phyloP scores from a whole-genome alignment of 2,113 vertebrate species.

The Ochotona curzoniae region DNA sequence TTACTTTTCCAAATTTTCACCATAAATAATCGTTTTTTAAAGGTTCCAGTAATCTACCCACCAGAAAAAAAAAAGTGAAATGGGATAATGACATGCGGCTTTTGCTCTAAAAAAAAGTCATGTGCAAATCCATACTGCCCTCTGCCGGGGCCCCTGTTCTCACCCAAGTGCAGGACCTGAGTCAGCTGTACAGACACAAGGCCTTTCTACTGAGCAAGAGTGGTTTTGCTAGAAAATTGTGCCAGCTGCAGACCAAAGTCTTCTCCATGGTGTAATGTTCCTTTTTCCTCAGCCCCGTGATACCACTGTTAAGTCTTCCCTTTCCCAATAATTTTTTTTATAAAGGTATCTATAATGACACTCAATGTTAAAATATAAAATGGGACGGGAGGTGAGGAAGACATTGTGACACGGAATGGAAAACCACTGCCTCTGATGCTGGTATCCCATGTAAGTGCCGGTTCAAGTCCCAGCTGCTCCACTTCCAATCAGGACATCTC shows the following conservation, averaged over 20 bases:
- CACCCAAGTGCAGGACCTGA: fast-evolving
- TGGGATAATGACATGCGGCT: neutral
- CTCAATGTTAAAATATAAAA: too few species aligned
- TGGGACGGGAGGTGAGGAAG: too few species aligned
- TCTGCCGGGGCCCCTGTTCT: neutral
- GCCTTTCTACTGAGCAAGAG: fast-evolving
- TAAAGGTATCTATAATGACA: fast-evolving
- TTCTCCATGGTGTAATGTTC: neutral
- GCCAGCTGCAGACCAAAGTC: neutral
- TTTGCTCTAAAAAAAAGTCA: neutral
- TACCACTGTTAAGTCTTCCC: neutral
- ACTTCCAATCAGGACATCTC: too few species aligned
- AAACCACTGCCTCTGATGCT: too few species aligned
- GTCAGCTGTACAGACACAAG: fast-evolving
- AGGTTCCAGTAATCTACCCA: constrained; percentile 71
- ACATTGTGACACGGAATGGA: too few species aligned
- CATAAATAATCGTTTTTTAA: constrained; percentile 67
- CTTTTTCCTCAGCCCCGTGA: neutral
- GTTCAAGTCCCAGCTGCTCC: too few species aligned
- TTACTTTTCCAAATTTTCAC: constrained; percentile 67
- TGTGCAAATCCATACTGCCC: constrained; percentile 7
- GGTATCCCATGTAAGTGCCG: too few species aligned
- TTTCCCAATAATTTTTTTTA: neutral
- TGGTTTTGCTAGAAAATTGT: neutral
- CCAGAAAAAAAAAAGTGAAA: neutral